phyloP scores from a whole-genome alignment of 2,797 vertebrate genomes.

The Tachyglossus aculeatus region DNA sequence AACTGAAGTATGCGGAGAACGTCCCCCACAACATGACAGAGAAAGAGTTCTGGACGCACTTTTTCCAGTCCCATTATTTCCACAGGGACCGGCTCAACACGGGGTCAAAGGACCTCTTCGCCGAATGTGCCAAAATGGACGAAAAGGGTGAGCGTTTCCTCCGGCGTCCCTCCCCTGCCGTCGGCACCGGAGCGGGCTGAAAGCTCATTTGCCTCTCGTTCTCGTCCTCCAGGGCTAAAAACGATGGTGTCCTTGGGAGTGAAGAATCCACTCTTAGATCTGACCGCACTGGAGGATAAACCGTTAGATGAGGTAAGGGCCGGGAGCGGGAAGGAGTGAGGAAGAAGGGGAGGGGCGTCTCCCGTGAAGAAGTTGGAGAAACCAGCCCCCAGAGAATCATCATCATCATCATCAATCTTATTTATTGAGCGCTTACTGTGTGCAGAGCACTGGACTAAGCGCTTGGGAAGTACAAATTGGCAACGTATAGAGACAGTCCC shows the following conservation, averaged over 20 bases:
- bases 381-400: too few species aligned
- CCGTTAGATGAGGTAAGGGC: constrained; percentile 90
- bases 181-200: not conserved
- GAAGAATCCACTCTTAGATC: constrained; percentile 94
- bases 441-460: too few species aligned
- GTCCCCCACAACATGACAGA: constrained; percentile 97
- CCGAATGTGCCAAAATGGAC: constrained; percentile 97
- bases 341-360: not conserved
- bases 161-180: not conserved
- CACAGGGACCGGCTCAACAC: constrained; percentile 95
- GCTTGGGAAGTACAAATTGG: too few species aligned
- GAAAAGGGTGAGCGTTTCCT: constrained; percentile 84
- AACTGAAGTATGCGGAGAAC: constrained; percentile 96
- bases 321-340: not conserved
- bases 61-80: constrained; percentile 99
- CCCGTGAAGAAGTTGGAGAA: too few species aligned
- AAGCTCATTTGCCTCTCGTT: constrained; percentile 1
- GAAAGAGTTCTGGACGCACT: constrained; percentile 97
- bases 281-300: constrained; percentile 93
- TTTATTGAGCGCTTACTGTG: too few species aligned
- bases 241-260: constrained; percentile 95
- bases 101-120: constrained; percentile 95
- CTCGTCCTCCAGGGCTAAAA: constrained; percentile 84
- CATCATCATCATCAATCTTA: too few species aligned
- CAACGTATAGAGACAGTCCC: too few species aligned